A percentile compares a stretch with the other conserved stretches of the same genome.
phyloP scores from a whole-genome alignment of 2,888 invertebrate species.

The Podotricha telesiphe region DNA sequence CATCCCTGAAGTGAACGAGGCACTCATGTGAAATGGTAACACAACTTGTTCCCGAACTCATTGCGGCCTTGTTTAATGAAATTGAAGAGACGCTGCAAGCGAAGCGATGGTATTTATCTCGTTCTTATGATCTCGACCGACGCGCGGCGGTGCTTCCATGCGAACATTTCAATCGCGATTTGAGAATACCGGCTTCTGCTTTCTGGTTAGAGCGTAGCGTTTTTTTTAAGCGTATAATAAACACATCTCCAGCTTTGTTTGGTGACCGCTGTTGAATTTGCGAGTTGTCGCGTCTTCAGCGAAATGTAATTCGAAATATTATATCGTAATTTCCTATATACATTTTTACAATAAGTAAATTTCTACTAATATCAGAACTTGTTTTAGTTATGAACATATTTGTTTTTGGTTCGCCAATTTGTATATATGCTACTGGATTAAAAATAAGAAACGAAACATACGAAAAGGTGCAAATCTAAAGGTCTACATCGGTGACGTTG shows the following conservation, averaged over 20 bases:
- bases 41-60: conserved; percentile 55
- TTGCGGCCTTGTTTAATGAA: conserved; percentile 57
- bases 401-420: not conserved
- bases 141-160: conserved; percentile 49
- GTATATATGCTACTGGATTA: conserved; percentile 5
- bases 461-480: conserved; percentile 54
- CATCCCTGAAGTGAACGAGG: conserved; percentile 62
- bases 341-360: not conserved
- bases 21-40: conserved; percentile 59
- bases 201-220: conserved; percentile 59
- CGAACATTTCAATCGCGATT: conserved; percentile 74
- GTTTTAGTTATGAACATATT: not conserved
- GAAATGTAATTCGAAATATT: no score
- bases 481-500: conserved; percentile 61
- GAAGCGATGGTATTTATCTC: conserved; percentile 58
- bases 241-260: conserved; percentile 43
- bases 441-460: not conserved
- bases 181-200: conserved; percentile 65
- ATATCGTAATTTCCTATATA: no score
- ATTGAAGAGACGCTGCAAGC: conserved; percentile 61
- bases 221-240: conserved; percentile 45
- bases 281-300: not conserved
- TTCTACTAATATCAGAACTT: not conserved
- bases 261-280: conserved; percentile 29
- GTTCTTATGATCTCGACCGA: conserved; percentile 55